phyloP scores from a whole-genome alignment of 2,888 invertebrate genomes.

The Omphaloscelis lunosa region DNA sequence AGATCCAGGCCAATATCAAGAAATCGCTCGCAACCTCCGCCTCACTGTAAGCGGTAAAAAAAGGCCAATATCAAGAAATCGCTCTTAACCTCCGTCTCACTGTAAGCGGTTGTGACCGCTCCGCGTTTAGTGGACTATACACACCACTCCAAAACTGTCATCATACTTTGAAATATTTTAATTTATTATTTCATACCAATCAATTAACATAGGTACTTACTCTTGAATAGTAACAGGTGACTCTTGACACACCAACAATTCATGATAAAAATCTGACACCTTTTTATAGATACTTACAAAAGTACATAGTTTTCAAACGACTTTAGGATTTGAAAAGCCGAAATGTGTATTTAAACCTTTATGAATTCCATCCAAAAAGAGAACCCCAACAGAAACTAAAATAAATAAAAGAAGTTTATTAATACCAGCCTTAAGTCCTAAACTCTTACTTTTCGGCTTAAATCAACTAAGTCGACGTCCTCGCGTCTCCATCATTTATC shows the following conservation, averaged over 20 bases:
- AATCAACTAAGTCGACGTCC: constrained; percentile 68
- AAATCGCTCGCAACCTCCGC: too few species aligned
- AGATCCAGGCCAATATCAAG: too few species aligned
- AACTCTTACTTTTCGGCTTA: constrained; percentile 64
- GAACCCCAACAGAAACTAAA: constrained; percentile 9
- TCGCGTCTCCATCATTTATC: constrained; percentile 80
- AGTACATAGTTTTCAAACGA: not conserved
- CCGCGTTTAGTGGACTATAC: not conserved
- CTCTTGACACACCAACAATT: too few species aligned
- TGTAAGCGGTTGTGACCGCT: too few species aligned
- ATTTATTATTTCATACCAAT: not conserved
- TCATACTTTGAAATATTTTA: not conserved
- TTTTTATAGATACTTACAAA: not conserved
- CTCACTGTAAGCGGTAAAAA: too few species aligned
- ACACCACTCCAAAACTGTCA: not conserved
- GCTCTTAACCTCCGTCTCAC: not conserved
- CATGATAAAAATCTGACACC: not conserved
- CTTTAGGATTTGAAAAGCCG: not conserved
- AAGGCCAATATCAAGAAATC: not conserved
- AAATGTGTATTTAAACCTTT: not conserved
- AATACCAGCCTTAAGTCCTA: constrained; percentile 53
- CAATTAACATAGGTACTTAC: not conserved
- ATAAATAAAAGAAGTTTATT: constrained; percentile 38
- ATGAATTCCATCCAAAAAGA: not conserved
- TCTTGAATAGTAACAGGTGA: too few species aligned